phyloP scores from a whole-genome alignment of 2,888 invertebrate species.

The Drosophila melanosoma region DNA sequence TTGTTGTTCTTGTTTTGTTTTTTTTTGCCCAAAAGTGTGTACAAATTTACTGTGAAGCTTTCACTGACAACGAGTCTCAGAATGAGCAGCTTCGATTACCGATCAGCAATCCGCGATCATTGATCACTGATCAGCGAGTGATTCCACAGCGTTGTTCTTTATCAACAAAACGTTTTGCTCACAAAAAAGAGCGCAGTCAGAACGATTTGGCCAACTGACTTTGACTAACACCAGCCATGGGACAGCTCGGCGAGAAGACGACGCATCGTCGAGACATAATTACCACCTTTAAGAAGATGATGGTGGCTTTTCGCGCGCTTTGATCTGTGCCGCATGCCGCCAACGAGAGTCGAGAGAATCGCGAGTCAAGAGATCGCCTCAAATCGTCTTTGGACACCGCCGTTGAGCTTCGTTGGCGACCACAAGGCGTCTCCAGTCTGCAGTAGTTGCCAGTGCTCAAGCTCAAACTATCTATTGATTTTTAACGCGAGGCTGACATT shows the following conservation, averaged over 20 bases:
- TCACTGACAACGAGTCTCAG: slow-evolving; percentile 47
- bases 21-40: slow-evolving; percentile 57
- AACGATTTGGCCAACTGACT: slow-evolving; percentile 35
- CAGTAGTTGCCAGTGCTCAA: slow-evolving; percentile 74
- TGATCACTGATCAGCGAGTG: slow-evolving; percentile 32
- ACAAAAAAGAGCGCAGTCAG: slow-evolving; percentile 29
- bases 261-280: slow-evolving; percentile 79
- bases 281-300: slow-evolving; percentile 84
- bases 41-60: slow-evolving; percentile 76
- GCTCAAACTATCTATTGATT: slow-evolving; percentile 84
- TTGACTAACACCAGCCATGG: slow-evolving; percentile 14
- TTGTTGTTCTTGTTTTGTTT: background rate
- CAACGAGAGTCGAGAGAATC: slow-evolving; percentile 30
- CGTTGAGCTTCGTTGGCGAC: slow-evolving; percentile 52
- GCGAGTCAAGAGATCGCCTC: slow-evolving; percentile 23
- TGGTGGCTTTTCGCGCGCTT: slow-evolving; percentile 83
- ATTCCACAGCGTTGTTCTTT: slow-evolving; percentile 33
- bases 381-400: slow-evolving; percentile 22
- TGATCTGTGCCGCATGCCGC: slow-evolving; percentile 80
- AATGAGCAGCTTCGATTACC: slow-evolving; percentile 12
- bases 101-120: slow-evolving; percentile 16
- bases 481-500: slow-evolving; percentile 85
- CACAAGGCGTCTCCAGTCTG: slow-evolving; percentile 39
- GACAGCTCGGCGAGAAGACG: slow-evolving; percentile 9
- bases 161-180: slow-evolving; percentile 39